Conservation (phyloP, 2,113 vertebrate genomes). For the Semnornis frantzii region DNA sequence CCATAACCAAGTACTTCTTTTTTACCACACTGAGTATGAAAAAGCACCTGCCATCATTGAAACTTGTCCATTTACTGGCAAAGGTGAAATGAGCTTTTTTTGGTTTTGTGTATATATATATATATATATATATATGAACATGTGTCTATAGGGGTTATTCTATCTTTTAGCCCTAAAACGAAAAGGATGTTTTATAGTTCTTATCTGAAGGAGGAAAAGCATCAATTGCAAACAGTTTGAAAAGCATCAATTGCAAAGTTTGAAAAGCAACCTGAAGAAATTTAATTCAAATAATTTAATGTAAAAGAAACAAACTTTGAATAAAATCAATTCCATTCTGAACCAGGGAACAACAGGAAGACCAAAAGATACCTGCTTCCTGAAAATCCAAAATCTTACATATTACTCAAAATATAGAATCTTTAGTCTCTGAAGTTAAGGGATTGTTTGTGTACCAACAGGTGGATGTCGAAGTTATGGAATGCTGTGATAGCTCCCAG, state of each 20-base stretch:
- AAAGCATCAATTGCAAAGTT: no score
- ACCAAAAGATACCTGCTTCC: neutral
- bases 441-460: constrained; percentile 47
- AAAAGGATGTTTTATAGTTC: neutral
- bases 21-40: neutral
- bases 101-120: neutral
- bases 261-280: neutral
- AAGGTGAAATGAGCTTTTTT: neutral
- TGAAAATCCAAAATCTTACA: neutral
- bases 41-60: neutral
- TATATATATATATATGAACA: neutral
- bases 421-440: neutral
- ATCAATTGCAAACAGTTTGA: neutral
- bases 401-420: neutral
- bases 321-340: neutral
- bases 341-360: neutral
- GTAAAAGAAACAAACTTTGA: neutral
- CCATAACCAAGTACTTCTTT: neutral
- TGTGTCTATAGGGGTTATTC: neutral
- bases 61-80: neutral
- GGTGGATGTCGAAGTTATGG: constrained; percentile 95
- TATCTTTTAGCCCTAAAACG: neutral
- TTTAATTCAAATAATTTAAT: neutral
- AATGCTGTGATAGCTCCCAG: constrained; percentile 90
- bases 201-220: neutral